Evolutionary conservation across 1,140 invertebrate species (phyloP).

Genomic region (Drosophila oshimai): DNA sequence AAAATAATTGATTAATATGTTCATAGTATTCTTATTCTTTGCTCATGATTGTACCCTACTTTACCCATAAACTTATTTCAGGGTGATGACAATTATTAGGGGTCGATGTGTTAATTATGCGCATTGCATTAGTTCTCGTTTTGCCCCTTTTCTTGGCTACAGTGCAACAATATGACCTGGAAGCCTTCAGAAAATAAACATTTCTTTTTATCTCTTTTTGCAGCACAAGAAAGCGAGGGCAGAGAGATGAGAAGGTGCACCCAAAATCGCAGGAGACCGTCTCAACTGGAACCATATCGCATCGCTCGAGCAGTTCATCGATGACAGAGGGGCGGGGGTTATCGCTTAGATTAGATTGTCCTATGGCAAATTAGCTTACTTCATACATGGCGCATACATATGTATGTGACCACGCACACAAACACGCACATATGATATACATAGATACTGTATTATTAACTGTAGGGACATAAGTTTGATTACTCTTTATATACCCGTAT

Average conservation of each 20-base stretch:
- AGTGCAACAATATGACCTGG: neutral
- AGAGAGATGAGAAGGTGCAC: neutral
- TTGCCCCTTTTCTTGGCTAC: neutral
- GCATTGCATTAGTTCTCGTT: constrained; percentile 3
- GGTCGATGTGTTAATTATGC: constrained; percentile 67
- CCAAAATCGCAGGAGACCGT: neutral
- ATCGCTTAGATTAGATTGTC: constrained; percentile 47
- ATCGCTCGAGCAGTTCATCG: neutral
- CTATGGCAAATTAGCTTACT: constrained; percentile 42
- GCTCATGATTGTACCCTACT: neutral
- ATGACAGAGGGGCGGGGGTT: constrained; percentile 17
- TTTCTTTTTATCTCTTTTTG: constrained; percentile 13
- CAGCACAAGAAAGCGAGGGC: constrained; percentile 29
- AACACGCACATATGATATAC: constrained; percentile 44
- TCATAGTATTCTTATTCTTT: no score
- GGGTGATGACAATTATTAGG: constrained; percentile 55
- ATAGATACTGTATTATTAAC: constrained; percentile 67
- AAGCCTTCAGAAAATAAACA: constrained; percentile 2
- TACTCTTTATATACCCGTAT: constrained; percentile 72
- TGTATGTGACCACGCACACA: constrained; percentile 35
- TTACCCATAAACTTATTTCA: constrained; percentile 3
- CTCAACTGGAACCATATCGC: constrained; percentile 5
- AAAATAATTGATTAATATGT: no score
- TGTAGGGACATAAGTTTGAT: constrained; percentile 54
- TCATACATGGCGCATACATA: constrained; percentile 31